Percentiles rank a stretch among this genome's conserved stretches.
These are phyloP conservation scores for Didymodactylos carnosus DNA, from an alignment of 2,888 invertebrate species.

Conservation along the genomic window DNA sequence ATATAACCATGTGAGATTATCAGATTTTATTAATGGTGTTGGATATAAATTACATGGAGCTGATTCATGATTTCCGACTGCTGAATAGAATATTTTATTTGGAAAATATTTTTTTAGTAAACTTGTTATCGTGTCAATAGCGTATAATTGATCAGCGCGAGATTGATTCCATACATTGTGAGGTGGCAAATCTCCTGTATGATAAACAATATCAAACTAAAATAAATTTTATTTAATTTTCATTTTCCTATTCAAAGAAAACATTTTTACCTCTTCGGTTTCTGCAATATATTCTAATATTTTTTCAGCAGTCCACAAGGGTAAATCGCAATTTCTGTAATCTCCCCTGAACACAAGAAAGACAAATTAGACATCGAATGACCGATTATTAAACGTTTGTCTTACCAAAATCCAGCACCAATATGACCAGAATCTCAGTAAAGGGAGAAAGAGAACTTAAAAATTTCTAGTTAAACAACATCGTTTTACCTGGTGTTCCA, in stretches of 20 bases:
- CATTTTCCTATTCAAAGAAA: too few species aligned
- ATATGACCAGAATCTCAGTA: background rate
- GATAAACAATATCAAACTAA: slow-evolving; percentile 17
- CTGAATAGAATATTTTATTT: slow-evolving; percentile 69
- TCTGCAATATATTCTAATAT: background rate
- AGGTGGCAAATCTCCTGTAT: slow-evolving; percentile 21
- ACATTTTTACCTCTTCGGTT: background rate
- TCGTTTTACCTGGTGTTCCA: background rate
- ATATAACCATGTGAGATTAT: slow-evolving; percentile 69
- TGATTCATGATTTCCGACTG: slow-evolving; percentile 80
- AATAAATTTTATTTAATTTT: too few species aligned
- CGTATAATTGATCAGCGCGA: slow-evolving; percentile 15
- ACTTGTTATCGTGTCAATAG: slow-evolving; percentile 16
- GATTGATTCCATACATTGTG: slow-evolving; percentile 20
- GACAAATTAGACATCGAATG: background rate
- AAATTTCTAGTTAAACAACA: background rate
- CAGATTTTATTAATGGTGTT: slow-evolving; percentile 40
- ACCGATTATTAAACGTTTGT: background rate
- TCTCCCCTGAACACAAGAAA: slow-evolving; percentile 67
- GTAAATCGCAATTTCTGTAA: slow-evolving; percentile 79
- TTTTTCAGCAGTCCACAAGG: slow-evolving; percentile 38
- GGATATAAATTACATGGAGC: slow-evolving; percentile 26
- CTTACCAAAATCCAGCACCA: background rate
- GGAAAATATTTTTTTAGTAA: slow-evolving; percentile 42
- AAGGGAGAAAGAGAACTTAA: background rate